These are phyloP conservation scores for Chaetodon trifasciatus DNA, from an alignment of 2,797 vertebrate genomes.

Conservation along the genomic window DNA sequence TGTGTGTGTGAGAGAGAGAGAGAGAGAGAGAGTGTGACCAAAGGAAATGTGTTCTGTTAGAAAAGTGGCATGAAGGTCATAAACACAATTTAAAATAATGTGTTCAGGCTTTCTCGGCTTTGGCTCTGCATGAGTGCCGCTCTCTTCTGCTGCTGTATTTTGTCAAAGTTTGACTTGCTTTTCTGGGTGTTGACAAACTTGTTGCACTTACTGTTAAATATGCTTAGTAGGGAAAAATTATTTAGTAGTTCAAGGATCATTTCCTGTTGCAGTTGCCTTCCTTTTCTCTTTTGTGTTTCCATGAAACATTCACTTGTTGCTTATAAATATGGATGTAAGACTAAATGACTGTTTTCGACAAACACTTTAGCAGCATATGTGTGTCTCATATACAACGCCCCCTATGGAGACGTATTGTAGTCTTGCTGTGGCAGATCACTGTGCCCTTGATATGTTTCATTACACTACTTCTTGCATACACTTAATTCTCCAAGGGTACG, in stretches of 20 bases:
- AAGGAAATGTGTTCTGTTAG: neutral
- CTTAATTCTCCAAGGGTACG: conserved; percentile 48
- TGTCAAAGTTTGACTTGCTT: neutral
- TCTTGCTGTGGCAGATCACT: conserved; percentile 1
- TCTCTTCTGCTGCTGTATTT: neutral
- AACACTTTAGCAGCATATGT: neutral
- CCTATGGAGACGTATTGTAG: neutral
- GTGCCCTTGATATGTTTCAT: conserved; percentile 3
- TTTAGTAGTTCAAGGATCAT: neutral
- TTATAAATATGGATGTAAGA: neutral
- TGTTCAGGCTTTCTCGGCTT: neutral
- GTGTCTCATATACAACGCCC: neutral
- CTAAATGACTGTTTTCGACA: neutral
- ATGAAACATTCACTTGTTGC: neutral
- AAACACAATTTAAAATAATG: conserved; percentile 16
- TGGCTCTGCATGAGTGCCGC: neutral
- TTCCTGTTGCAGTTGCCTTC: neutral
- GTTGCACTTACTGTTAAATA: neutral
- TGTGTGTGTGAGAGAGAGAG: neutral
- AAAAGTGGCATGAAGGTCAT: conserved; percentile 43
- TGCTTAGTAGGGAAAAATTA: neutral
- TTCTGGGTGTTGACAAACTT: neutral
- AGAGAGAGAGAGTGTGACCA: neutral
- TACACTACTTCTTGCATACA: neutral
- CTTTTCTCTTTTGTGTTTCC: neutral